Evolutionary conservation across 2,113 vertebrate species (phyloP).

Genomic region (Vimba vimba): DNA sequence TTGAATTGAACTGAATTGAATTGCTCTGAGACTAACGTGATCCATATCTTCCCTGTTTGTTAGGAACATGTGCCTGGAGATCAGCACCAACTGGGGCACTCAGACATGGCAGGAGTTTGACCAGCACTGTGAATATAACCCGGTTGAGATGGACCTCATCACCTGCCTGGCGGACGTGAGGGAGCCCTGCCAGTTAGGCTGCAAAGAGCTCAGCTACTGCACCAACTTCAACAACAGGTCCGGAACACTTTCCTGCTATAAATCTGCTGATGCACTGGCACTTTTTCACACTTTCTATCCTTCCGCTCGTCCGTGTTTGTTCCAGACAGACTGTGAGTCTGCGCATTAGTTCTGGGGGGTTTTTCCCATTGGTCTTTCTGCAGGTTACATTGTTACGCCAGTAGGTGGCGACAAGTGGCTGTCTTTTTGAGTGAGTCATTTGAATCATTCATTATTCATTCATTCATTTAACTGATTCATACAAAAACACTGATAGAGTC

Average conservation of each 20-base stretch:
- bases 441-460: neutral
- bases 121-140: slow-evolving; percentile 94
- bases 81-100: slow-evolving; percentile 96
- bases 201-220: slow-evolving; percentile 94
- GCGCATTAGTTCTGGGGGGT: no score
- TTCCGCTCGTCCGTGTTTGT: no score
- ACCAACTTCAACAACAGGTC: slow-evolving; percentile 99
- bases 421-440: neutral
- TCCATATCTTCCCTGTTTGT: slow-evolving; percentile 9
- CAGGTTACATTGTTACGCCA: neutral
- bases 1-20: no score
- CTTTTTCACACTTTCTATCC: no score
- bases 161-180: slow-evolving; percentile 95
- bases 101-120: slow-evolving; percentile 99
- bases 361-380: neutral
- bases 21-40: neutral
- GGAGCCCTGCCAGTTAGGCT: slow-evolving; percentile 97
- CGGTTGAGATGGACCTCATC: slow-evolving; percentile 91
- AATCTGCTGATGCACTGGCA: no score
- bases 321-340: no score
- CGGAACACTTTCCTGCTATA: neutral
- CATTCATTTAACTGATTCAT: neutral
- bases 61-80: slow-evolving; percentile 93
- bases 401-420: neutral
- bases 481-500: no score